These are phyloP conservation scores for Caenorhabditis sp. DNA, from an alignment of 2,888 invertebrate genomes.

Conservation along the genomic window DNA sequence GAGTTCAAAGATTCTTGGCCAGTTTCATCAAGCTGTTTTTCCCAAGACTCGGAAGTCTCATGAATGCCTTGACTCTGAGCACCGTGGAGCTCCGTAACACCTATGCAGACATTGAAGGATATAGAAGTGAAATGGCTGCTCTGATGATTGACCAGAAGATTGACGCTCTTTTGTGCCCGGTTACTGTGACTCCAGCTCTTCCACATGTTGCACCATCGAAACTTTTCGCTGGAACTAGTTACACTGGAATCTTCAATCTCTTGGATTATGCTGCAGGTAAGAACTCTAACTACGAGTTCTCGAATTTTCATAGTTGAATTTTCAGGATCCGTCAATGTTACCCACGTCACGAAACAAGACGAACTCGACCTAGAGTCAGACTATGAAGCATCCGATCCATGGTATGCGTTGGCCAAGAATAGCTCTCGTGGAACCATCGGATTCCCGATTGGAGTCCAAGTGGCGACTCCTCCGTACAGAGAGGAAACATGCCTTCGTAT, in stretches of 20 bases:
- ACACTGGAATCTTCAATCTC: conserved; percentile 83
- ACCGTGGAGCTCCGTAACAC: conserved; percentile 73
- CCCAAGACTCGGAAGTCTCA: conserved; percentile 70
- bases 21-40: conserved; percentile 64
- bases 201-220: conserved; percentile 75
- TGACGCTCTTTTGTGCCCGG: conserved; percentile 77
- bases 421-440: conserved; percentile 56
- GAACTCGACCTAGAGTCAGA: conserved; percentile 68
- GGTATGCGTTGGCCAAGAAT: conserved; percentile 73
- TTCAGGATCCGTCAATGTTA: conserved; percentile 81
- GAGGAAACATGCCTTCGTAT: conserved; percentile 77
- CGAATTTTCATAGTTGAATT: not conserved
- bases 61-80: conserved; percentile 67
- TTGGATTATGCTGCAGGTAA: conserved; percentile 83
- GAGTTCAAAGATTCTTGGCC: conserved; percentile 65
- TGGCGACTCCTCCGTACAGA: conserved; percentile 76
- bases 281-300: not conserved
- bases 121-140: conserved; percentile 72
- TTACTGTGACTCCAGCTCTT: conserved; percentile 67
- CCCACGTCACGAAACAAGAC: conserved; percentile 77
- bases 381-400: conserved; percentile 75
- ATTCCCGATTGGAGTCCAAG: conserved; percentile 69
- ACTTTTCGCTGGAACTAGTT: conserved; percentile 76
- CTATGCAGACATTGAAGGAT: conserved; percentile 75
- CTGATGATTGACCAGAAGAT: conserved; percentile 70